Conservation (phyloP, 2,888 invertebrate genomes). For the Dasypolia templi region DNA sequence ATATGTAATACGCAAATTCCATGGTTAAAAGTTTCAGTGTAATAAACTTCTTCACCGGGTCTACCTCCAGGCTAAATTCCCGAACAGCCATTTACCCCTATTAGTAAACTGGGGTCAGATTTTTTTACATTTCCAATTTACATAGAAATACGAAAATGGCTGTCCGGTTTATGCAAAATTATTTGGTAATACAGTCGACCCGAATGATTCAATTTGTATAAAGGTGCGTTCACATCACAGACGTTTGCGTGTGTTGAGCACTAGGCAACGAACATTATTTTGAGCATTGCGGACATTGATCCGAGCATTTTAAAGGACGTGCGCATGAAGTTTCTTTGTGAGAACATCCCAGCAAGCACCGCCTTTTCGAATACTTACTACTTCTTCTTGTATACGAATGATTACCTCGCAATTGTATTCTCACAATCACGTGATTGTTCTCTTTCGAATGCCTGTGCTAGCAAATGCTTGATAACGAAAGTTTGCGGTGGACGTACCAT, state of each 20-base stretch:
- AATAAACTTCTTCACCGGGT: slow-evolving; percentile 34
- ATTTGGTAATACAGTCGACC: slow-evolving; percentile 52
- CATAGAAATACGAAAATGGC: slow-evolving; percentile 50
- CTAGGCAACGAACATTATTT: background rate
- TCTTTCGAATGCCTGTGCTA: background rate
- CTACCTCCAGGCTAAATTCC: slow-evolving; percentile 30
- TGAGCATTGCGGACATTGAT: background rate
- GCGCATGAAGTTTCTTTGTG: background rate
- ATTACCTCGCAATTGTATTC: no score
- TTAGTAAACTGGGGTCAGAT: slow-evolving; percentile 34
- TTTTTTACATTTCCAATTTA: slow-evolving; percentile 54
- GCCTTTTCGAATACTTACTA: no score
- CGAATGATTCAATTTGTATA: slow-evolving; percentile 42
- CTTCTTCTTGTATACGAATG: no score
- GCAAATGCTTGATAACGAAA: background rate
- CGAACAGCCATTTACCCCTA: slow-evolving; percentile 37
- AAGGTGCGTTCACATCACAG: background rate
- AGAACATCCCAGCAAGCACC: background rate
- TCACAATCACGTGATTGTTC: background rate
- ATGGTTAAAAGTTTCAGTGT: slow-evolving; percentile 23
- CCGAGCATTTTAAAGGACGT: no score
- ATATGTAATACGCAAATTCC: background rate
- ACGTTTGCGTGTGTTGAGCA: no score
- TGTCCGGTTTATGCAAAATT: slow-evolving; percentile 50
- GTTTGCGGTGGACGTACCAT: background rate